These are phyloP conservation scores for Ochlodes sylvanus DNA, from an alignment of 2,888 invertebrate genomes.

Conservation along the genomic window DNA sequence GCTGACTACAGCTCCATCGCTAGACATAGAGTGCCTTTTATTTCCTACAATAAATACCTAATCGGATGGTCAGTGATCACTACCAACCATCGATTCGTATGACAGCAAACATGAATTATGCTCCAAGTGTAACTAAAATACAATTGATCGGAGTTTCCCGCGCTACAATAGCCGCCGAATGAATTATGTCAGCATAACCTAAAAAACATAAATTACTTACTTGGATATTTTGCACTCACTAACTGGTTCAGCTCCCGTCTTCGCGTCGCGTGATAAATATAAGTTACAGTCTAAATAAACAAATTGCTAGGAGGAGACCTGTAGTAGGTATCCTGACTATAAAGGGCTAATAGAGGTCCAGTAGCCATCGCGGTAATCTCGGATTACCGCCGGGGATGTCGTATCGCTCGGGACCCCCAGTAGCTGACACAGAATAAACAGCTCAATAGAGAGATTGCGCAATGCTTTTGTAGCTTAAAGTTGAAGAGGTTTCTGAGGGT, in stretches of 20 bases:
- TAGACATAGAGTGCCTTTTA: no score
- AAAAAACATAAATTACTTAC: constrained; percentile 5
- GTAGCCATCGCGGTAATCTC: constrained; percentile 75
- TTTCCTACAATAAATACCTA: no score
- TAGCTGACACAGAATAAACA: constrained; percentile 56
- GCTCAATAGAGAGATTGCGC: not conserved
- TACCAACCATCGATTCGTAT: no score
- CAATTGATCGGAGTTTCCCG: no score
- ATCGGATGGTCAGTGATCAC: no score
- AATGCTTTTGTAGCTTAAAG: no score
- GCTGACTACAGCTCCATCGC: no score
- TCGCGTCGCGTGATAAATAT: not conserved
- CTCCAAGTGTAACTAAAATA: no score
- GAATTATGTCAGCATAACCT: not conserved
- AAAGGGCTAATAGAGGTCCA: constrained; percentile 64
- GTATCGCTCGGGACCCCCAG: constrained; percentile 71
- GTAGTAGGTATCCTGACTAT: constrained; percentile 46
- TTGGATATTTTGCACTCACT: constrained; percentile 16
- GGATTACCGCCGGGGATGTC: constrained; percentile 68
- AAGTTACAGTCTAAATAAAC: constrained; percentile 15
- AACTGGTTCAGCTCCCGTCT: constrained; percentile 13
- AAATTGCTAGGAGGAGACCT: constrained; percentile 18
- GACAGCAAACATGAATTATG: no score
- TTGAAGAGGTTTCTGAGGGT: no score
- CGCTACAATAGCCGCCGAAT: no score